phyloP scores from a whole-genome alignment of 2,113 vertebrate genomes.

The Rhabdornis inornatus region DNA sequence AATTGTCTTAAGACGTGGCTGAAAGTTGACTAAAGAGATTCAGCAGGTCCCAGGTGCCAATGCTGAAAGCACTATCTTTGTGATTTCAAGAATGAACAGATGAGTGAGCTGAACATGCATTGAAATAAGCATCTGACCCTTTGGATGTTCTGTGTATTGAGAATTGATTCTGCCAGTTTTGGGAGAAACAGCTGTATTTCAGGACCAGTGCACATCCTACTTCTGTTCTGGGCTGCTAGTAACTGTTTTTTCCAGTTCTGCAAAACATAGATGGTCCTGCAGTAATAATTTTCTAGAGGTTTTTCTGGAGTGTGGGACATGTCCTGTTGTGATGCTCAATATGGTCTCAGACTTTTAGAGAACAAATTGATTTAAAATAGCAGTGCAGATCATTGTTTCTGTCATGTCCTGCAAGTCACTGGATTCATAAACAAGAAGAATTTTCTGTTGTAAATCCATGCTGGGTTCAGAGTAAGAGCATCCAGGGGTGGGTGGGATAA shows the following conservation, averaged over 20 bases:
- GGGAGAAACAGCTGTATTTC: background rate
- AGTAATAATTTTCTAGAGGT: background rate
- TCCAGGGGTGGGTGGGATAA: background rate
- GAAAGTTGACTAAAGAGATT: background rate
- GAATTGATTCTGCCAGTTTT: background rate
- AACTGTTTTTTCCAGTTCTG: background rate
- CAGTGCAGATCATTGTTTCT: background rate
- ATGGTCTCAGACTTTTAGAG: background rate
- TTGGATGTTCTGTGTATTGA: background rate
- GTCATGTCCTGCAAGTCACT: background rate
- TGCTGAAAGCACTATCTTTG: background rate
- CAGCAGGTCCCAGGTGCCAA: background rate
- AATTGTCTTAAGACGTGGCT: background rate
- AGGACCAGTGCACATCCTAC: background rate
- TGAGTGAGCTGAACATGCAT: background rate
- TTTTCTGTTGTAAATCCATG: background rate
- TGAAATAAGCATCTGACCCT: background rate
- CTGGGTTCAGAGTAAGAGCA: background rate
- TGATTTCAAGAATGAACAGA: background rate
- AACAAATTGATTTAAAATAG: background rate
- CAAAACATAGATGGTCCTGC: background rate
- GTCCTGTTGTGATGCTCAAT: rapidly evolving
- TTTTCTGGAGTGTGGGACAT: background rate
- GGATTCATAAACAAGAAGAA: background rate
- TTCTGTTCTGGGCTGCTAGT: background rate